phyloP scores from a whole-genome alignment of 1,140 invertebrate species.

The Diorhabda carinulata region DNA sequence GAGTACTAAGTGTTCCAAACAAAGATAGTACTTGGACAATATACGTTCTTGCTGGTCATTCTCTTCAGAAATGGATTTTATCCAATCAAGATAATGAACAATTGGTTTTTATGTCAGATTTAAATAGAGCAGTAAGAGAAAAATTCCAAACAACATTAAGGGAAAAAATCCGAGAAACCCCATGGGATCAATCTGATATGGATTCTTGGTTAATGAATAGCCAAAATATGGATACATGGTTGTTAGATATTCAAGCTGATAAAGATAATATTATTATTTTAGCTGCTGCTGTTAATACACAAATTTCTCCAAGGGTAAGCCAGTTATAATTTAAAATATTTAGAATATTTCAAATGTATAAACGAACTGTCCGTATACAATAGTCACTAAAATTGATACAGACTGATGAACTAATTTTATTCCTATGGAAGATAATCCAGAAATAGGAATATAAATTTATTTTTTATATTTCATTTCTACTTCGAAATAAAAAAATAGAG shows the following conservation, averaged over 20 bases:
- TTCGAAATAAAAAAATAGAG: no score
- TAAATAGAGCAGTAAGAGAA: conserved; percentile 59
- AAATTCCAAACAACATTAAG: conserved; percentile 57
- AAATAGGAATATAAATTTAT: no score
- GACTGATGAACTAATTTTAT: no score
- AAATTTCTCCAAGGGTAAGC: conserved; percentile 55
- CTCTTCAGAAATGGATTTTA: conserved; percentile 64
- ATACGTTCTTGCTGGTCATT: conserved; percentile 63
- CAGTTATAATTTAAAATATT: background rate
- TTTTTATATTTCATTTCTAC: no score
- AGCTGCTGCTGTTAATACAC: conserved; percentile 65
- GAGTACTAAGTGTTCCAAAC: conserved; percentile 51
- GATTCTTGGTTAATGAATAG: conserved; percentile 35
- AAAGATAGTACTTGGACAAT: conserved; percentile 53
- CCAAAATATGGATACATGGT: conserved; percentile 49
- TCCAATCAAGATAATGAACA: conserved; percentile 54
- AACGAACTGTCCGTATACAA: no score
- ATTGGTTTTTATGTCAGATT: conserved; percentile 62
- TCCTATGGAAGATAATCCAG: no score
- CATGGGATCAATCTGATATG: conserved; percentile 52
- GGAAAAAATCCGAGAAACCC: conserved; percentile 56
- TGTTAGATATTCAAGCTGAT: conserved; percentile 71
- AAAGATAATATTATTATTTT: conserved; percentile 67
- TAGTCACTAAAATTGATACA: no score
- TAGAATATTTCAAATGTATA: no score